Conservation (phyloP, 2,113 vertebrate genomes). For the Chinchilla lanigera region DNA sequence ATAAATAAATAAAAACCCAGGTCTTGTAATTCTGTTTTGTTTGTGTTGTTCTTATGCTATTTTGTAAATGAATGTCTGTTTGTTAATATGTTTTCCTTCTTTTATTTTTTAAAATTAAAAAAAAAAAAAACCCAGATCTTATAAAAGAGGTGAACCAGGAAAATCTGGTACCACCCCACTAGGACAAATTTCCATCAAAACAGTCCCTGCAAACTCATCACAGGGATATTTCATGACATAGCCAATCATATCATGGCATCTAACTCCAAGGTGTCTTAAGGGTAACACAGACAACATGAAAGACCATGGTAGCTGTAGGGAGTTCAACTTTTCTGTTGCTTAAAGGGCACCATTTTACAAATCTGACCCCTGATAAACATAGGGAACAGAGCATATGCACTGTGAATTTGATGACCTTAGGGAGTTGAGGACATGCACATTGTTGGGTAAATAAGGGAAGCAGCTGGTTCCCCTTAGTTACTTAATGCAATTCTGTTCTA, state of each 20-base stretch:
- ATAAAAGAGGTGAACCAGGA: not conserved
- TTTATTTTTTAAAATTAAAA: too few relatives aligned
- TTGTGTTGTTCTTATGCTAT: too few relatives aligned
- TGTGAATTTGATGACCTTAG: not conserved
- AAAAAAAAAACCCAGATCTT: not conserved
- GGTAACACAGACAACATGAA: not conserved
- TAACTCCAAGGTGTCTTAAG: not conserved
- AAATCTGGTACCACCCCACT: not conserved
- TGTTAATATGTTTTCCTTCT: too few relatives aligned
- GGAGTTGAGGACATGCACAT: not conserved
- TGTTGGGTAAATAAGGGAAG: not conserved
- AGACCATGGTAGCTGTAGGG: not conserved
- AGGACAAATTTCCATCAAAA: conserved; percentile 1
- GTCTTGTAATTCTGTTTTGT: too few relatives aligned
- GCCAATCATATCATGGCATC: too few relatives aligned
- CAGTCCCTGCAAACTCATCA: not conserved
- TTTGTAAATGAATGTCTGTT: too few relatives aligned
- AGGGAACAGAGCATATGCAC: not conserved
- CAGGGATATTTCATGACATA: not conserved
- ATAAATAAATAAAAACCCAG: not conserved
- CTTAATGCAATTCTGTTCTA: not conserved
- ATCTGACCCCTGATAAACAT: not conserved
- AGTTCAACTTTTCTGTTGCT: not conserved
- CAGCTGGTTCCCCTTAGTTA: conserved; percentile 10
- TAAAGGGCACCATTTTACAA: not conserved